Conservation (phyloP, 2,888 invertebrate species). For the Plebejus anna region DNA sequence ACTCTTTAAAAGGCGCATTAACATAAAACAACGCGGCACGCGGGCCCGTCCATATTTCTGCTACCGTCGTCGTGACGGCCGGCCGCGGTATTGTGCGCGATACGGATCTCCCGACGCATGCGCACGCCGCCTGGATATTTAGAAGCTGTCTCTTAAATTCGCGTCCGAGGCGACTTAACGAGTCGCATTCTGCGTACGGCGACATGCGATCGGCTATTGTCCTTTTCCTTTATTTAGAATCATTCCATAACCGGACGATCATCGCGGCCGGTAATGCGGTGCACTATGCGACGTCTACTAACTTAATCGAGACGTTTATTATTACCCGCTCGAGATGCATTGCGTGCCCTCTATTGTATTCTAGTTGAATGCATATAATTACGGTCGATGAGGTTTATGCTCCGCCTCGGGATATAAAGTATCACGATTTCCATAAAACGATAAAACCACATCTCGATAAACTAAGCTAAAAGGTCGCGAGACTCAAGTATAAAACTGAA, state of each 20-base stretch:
- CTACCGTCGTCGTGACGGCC: constrained; percentile 73
- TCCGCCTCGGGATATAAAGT: not conserved
- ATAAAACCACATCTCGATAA: constrained; percentile 5
- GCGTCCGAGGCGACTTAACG: constrained; percentile 66
- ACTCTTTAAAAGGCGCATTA: constrained; percentile 67
- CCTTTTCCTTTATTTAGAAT: constrained; percentile 52
- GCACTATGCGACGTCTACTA: constrained; percentile 24
- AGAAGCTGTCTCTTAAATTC: constrained; percentile 76
- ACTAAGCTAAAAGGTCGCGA: not conserved
- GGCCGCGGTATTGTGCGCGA: constrained; percentile 74
- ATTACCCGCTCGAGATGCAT: constrained; percentile 12
- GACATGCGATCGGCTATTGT: constrained; percentile 69
- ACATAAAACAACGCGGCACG: constrained; percentile 75
- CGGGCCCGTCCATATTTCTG: constrained; percentile 73
- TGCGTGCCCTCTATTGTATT: constrained; percentile 19
- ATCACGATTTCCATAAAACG: constrained; percentile 14
- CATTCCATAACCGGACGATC: constrained; percentile 46
- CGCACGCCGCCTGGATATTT: constrained; percentile 70
- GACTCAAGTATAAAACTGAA: not conserved
- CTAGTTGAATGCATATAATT: constrained; percentile 20
- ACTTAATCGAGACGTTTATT: constrained; percentile 26
- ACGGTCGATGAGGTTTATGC: not conserved
- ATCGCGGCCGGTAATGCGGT: constrained; percentile 36
- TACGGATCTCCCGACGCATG: constrained; percentile 73
- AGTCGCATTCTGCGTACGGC: constrained; percentile 68